Percentiles rank a stretch among this genome's conserved stretches.
phyloP scores from a whole-genome alignment of 2,888 invertebrate species.

The Acanthosepion pharaonis region DNA sequence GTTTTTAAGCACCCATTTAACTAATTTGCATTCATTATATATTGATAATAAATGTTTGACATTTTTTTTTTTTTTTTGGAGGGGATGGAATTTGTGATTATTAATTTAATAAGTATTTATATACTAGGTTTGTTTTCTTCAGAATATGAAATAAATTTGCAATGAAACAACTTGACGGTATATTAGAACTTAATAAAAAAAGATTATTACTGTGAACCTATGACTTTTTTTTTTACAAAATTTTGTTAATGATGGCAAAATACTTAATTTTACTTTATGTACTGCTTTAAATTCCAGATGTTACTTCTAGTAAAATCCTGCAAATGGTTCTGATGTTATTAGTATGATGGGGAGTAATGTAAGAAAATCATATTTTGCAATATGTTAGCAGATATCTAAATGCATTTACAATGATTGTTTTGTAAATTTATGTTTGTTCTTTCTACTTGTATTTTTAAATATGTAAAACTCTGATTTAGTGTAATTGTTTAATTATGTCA shows the following conservation, averaged over 20 bases:
- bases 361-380: not conserved
- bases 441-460: not conserved
- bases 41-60: too few relatives aligned
- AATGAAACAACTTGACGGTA: not conserved
- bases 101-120: too few relatives aligned
- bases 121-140: too few relatives aligned
- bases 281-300: not conserved
- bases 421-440: not conserved
- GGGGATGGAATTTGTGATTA: too few relatives aligned
- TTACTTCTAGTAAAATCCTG: not conserved
- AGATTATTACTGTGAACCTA: too few relatives aligned
- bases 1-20: too few relatives aligned
- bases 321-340: not conserved
- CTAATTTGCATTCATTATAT: too few relatives aligned
- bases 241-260: not conserved
- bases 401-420: not conserved
- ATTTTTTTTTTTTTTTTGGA: too few relatives aligned
- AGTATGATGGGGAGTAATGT: too few relatives aligned
- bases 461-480: not conserved
- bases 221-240: not conserved
- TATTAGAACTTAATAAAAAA: not conserved
- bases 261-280: not conserved
- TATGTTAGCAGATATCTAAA: not conserved
- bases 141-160: not conserved
- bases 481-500: constrained; percentile 18